Percentiles rank a stretch among this genome's conserved stretches.
Evolutionary conservation across 2,113 vertebrate species (phyloP).

Genomic region (Gavialis gangeticus): DNA sequence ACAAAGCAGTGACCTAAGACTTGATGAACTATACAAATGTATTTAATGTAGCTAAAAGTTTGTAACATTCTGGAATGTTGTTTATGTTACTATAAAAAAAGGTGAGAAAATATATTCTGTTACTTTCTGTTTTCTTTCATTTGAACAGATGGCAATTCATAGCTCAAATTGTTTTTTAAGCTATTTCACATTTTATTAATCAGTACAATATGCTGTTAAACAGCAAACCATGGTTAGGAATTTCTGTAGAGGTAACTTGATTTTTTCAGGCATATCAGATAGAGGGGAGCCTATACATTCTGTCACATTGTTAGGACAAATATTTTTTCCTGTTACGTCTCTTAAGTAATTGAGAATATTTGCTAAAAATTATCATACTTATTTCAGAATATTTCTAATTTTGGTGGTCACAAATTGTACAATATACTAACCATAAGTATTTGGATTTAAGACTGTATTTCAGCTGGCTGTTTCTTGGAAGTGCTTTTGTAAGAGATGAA

Average conservation of each 20-base stretch:
- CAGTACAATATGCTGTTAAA: conserved; percentile 83
- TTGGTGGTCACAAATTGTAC: conserved; percentile 37
- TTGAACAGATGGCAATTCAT: conserved; percentile 82
- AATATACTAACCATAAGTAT: neutral
- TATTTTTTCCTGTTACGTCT: conserved; percentile 33
- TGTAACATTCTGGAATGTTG: conserved; percentile 77
- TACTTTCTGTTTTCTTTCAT: conserved; percentile 78
- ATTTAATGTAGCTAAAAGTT: conserved; percentile 66
- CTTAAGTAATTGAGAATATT: conserved; percentile 38
- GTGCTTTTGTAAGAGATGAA: conserved; percentile 65
- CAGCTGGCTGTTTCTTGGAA: conserved; percentile 29
- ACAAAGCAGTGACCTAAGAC: conserved; percentile 67
- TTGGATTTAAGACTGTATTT: conserved; percentile 59
- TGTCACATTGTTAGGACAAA: conserved; percentile 25
- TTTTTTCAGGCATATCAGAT: conserved; percentile 69
- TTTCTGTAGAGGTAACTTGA: conserved; percentile 60
- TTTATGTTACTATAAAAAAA: conserved; percentile 83
- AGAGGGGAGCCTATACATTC: conserved; percentile 62
- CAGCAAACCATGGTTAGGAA: conserved; percentile 66
- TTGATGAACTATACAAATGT: conserved; percentile 63
- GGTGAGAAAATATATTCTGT: conserved; percentile 83
- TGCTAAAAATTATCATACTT: conserved; percentile 41
- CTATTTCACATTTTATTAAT: conserved; percentile 84
- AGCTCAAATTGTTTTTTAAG: conserved; percentile 82
- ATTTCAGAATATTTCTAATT: conserved; percentile 60